A percentile compares a stretch with the other conserved stretches of the same genome.
These are phyloP conservation scores for Platysteira castanea DNA, from an alignment of 2,113 vertebrate species.

Conservation along the genomic window DNA sequence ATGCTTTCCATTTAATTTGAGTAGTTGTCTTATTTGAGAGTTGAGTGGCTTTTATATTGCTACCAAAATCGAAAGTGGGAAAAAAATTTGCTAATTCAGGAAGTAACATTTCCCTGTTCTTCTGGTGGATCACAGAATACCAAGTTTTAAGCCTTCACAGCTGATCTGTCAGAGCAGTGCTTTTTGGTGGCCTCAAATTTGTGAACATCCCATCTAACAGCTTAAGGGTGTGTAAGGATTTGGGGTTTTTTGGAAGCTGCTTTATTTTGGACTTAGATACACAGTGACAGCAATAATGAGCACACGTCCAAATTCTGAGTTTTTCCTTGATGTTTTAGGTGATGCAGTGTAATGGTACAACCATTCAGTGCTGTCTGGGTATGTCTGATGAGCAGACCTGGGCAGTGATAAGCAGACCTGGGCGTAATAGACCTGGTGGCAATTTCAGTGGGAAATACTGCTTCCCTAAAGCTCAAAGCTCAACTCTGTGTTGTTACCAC, in stretches of 20 bases:
- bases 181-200: neutral
- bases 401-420: neutral
- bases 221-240: neutral
- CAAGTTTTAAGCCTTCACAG: neutral
- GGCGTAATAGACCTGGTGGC: neutral
- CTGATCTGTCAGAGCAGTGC: neutral
- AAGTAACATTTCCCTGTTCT: neutral
- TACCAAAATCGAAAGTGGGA: neutral
- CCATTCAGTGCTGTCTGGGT: neutral
- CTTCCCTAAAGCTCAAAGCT: neutral
- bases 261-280: neutral
- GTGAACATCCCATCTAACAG: neutral
- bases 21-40: neutral
- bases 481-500: neutral
- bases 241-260: neutral
- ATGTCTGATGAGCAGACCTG: neutral
- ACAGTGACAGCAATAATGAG: neutral
- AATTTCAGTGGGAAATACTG: neutral
- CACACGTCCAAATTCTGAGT: accelerated
- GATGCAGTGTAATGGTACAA: neutral
- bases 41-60: neutral
- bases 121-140: neutral
- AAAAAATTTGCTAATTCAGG: neutral
- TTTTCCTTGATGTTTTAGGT: neutral
- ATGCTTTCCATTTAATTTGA: neutral